Evolutionary conservation across 2,797 vertebrate species (phyloP).

Genomic region (Miichthys miiuy): DNA sequence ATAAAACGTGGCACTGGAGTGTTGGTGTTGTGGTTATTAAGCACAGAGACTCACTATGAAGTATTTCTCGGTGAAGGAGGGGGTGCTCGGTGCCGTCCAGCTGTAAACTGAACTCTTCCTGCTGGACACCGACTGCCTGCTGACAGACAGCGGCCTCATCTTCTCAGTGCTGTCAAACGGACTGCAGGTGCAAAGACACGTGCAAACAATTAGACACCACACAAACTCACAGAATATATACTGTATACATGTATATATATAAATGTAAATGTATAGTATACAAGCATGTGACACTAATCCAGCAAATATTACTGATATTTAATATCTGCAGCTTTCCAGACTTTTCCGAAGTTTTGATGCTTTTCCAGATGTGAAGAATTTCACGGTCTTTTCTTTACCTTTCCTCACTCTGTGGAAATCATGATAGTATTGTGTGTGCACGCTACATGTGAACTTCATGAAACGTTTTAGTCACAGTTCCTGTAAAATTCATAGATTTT

Average conservation of each 20-base stretch:
- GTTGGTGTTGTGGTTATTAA: too few species aligned
- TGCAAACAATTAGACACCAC: background rate
- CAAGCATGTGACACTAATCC: background rate
- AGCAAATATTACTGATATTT: background rate
- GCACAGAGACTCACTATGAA: constrained; percentile 87
- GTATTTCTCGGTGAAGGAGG: constrained; percentile 95
- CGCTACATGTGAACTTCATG: background rate
- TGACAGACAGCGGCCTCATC: constrained; percentile 81
- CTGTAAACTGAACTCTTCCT: constrained; percentile 91
- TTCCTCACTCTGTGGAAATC: background rate
- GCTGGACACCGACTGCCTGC: constrained; percentile 88
- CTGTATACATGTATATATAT: background rate
- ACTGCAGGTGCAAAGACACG: constrained; percentile 63
- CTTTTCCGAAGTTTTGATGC: background rate
- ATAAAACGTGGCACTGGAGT: too few species aligned
- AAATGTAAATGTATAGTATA: background rate
- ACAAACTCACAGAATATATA: background rate
- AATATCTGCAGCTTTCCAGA: background rate
- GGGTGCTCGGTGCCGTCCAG: constrained; percentile 93
- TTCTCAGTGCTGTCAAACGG: constrained; percentile 85
- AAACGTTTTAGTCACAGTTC: background rate
- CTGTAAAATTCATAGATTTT: background rate
- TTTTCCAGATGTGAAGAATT: background rate
- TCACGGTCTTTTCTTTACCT: background rate
- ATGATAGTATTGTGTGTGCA: background rate